Percentiles rank a stretch among this genome's conserved stretches.
phyloP scores from a whole-genome alignment of 1,140 invertebrate genomes.

The Macrotrachela quadricornifera region DNA sequence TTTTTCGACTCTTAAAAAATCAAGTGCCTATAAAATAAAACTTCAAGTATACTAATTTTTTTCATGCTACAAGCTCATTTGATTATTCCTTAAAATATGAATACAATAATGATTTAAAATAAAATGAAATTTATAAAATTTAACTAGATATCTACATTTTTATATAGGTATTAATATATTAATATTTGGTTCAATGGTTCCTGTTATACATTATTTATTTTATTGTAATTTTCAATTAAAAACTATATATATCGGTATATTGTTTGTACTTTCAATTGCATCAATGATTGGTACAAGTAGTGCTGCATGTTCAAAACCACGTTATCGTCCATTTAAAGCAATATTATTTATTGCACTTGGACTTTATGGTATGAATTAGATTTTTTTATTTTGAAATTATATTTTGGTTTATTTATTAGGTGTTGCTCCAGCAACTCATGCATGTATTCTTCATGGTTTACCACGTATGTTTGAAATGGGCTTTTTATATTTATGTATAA shows the following conservation, averaged over 20 bases:
- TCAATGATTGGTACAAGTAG: conserved; percentile 86
- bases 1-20: no score
- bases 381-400: conserved; percentile 32
- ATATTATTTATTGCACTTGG: conserved; percentile 84
- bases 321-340: conserved; percentile 62
- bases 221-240: conserved; percentile 49
- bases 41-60: no score
- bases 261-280: conserved; percentile 66
- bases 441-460: background rate
- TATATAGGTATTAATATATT: conserved; percentile 92
- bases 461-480: background rate
- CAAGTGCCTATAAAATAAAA: no score
- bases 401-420: conserved; percentile 15
- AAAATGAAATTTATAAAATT: conserved; percentile 1
- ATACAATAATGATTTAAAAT: no score
- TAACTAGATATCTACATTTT: conserved; percentile 57
- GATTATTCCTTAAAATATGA: no score
- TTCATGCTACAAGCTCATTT: no score
- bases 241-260: conserved; percentile 43
- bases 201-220: conserved; percentile 97
- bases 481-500: conserved; percentile 6
- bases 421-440: background rate
- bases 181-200: conserved; percentile 95
- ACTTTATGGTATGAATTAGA: conserved; percentile 40
- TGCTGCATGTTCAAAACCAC: conserved; percentile 82